Conservation (phyloP, 2,113 vertebrate genomes). For the Gymnorhina tibicen region DNA sequence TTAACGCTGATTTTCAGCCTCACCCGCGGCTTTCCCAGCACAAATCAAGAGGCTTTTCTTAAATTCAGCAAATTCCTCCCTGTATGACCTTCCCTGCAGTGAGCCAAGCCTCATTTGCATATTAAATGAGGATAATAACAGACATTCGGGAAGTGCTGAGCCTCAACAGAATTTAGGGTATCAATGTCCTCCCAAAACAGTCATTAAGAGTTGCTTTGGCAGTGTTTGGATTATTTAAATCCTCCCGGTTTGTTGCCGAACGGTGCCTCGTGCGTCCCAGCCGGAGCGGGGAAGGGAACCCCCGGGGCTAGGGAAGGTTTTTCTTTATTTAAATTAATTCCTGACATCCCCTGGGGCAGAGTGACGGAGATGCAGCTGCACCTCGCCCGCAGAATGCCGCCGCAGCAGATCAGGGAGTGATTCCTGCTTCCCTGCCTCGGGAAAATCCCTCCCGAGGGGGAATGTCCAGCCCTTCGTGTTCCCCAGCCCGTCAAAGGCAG, state of each 20-base stretch:
- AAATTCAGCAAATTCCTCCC: not conserved
- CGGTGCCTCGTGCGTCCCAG: not conserved
- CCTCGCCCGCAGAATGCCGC: not conserved
- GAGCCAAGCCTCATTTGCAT: constrained; percentile 23
- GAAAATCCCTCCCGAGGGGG: not conserved
- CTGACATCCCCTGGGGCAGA: accelerated
- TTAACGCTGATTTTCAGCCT: not conserved
- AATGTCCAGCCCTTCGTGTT: not conserved
- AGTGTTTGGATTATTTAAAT: not conserved
- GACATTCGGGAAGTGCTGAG: not conserved
- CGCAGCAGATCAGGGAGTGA: accelerated
- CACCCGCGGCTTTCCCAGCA: not conserved
- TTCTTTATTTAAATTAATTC: not conserved
- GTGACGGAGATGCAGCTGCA: accelerated
- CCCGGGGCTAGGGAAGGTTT: not conserved
- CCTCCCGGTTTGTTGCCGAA: not conserved
- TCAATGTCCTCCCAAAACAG: not conserved
- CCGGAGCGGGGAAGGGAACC: not conserved
- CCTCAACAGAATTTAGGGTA: not conserved
- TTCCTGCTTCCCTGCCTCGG: not conserved
- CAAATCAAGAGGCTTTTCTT: not conserved
- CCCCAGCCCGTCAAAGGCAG: not conserved
- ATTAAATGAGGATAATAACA: constrained; percentile 57
- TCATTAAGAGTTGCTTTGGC: not conserved
- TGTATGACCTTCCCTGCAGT: not conserved